Evolutionary conservation across 1,140 invertebrate species (phyloP), one percentile per base, ranked within the genome.

Genomic region (Drosophila nebulosa): DNA sequence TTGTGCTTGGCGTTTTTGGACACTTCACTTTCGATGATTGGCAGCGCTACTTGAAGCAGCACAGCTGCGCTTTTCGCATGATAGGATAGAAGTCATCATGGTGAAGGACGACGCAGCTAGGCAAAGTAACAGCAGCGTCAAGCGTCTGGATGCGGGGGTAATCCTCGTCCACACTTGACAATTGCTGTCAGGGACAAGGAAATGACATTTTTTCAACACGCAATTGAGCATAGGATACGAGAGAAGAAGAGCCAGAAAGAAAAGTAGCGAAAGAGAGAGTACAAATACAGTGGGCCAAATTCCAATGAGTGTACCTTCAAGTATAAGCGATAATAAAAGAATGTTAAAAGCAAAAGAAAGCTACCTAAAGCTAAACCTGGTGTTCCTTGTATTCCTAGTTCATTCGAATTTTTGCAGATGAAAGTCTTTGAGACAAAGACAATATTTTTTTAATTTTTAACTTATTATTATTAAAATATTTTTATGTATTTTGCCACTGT

Each of bases 21-120:
- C 73, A 77, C 77, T 86, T 84, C 73, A 84, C 81, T 86, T 80
- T 64, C 74, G 75, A 81, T 85, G 81, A 85, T 81, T 85, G 78
- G 81, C 81, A 57, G 53, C 66, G 64, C 61, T 63, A 74, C 80
- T 85, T 62, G 65, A 70, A 62, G 27, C 27, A 30, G 9, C 16
- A 46, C 16, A 85, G 78, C 80, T 85, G 80, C 80, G 73, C 78
- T 86, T 86, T 86, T 85, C 80, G 74, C 75, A 75, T 66, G 69
- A 65, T 64, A 51, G 27, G n/a, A 36, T 14, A 51, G 14, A 64
- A 58, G 50, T 32, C 26, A 46, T 46, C 39, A 46, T 21, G 39
- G 39, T 46, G 39, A 46, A 21, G 39, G 39, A 21, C 16, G 3
- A 10, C 7, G 10, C 39, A 46, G 21, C 39, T 46, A 46, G 39